These are phyloP conservation scores for Acromyrmex heyeri DNA, from an alignment of 1,140 invertebrate genomes.

Conservation along the genomic window DNA sequence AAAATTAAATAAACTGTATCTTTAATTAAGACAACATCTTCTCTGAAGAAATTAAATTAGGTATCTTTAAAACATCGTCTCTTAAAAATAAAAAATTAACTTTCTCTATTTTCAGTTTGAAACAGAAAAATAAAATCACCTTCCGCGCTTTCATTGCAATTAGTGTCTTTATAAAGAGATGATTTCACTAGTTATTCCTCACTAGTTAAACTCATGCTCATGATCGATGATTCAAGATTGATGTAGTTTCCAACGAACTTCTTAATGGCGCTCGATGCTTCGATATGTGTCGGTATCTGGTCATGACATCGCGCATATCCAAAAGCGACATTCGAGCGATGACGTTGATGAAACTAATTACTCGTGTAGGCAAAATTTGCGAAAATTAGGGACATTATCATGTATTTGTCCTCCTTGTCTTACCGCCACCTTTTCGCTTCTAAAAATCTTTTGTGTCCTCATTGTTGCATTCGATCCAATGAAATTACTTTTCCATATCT, in stretches of 20 bases:
- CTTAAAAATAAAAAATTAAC: background rate
- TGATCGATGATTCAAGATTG: constrained; percentile 41
- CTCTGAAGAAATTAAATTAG: too few species aligned
- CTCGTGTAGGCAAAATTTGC: constrained; percentile 14
- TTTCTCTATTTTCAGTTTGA: background rate
- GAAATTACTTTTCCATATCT: constrained; percentile 54
- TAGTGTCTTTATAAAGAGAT: background rate
- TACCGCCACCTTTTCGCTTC: background rate
- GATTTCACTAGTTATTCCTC: background rate
- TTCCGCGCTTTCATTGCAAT: background rate
- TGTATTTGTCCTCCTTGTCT: background rate
- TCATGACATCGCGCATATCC: constrained; percentile 27
- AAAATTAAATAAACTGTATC: background rate
- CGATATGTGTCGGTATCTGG: constrained; percentile 35
- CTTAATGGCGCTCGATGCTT: constrained; percentile 43
- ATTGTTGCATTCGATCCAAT: background rate
- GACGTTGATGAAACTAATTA: constrained; percentile 58
- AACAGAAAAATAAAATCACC: background rate
- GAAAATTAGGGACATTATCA: background rate
- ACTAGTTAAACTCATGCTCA: background rate
- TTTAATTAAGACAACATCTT: background rate
- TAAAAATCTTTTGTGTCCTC: constrained; percentile 30
- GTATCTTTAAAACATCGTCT: background rate
- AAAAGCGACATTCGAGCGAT: constrained; percentile 39
- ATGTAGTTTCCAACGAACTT: constrained; percentile 32